Evolutionary conservation across 2,888 invertebrate species (phyloP).

Genomic region (Bembecia ichneumoniformis): DNA sequence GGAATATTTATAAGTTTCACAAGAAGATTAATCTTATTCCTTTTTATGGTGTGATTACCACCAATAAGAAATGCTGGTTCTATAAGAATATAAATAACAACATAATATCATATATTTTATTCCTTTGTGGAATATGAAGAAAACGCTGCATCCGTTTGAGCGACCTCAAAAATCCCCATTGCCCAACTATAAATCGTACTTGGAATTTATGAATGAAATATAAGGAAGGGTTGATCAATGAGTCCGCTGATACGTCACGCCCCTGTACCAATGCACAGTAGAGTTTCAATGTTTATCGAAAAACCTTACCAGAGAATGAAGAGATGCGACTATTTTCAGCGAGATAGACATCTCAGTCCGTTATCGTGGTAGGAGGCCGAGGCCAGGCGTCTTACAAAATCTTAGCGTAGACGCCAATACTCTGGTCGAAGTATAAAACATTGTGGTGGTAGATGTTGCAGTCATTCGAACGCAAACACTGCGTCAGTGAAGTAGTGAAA

Average conservation of each 20-base stretch:
- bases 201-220: slow-evolving; percentile 50
- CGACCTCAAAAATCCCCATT: slow-evolving; percentile 56
- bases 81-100: background rate
- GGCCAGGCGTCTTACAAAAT: slow-evolving; percentile 65
- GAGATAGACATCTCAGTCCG: slow-evolving; percentile 10
- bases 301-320: slow-evolving; percentile 6
- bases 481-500: slow-evolving; percentile 57
- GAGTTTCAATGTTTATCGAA: background rate
- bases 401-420: slow-evolving; percentile 58
- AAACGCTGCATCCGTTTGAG: slow-evolving; percentile 42
- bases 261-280: slow-evolving; percentile 34
- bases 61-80: too few relatives aligned
- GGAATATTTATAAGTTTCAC: too few relatives aligned
- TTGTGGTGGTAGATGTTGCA: slow-evolving; percentile 50
- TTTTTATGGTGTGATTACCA: too few relatives aligned
- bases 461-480: slow-evolving; percentile 65
- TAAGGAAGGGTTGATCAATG: slow-evolving; percentile 64
- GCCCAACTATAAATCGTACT: slow-evolving; percentile 42
- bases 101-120: background rate
- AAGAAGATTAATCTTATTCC: too few relatives aligned
- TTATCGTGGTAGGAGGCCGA: slow-evolving; percentile 48
- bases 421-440: slow-evolving; percentile 66
- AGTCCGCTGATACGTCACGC: slow-evolving; percentile 42
- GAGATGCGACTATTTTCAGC: slow-evolving; percentile 14
- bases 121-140: background rate